A percentile compares a stretch with the other conserved stretches of the same genome.
These are phyloP conservation scores for Dendrolimus kikuchii DNA, from an alignment of 1,140 invertebrate genomes.

Conservation along the genomic window DNA sequence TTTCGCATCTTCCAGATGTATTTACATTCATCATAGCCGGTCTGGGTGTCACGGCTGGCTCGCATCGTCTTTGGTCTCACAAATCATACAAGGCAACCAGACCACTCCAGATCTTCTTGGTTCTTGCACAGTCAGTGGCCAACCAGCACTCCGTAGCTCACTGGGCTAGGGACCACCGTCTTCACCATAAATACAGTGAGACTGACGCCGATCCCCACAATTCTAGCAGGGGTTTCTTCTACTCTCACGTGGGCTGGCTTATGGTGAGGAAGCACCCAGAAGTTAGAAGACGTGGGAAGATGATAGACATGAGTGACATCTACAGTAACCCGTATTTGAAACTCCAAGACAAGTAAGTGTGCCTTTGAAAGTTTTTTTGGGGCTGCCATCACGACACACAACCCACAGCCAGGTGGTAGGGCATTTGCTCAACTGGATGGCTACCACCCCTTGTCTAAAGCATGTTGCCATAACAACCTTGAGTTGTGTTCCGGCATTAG, in stretches of 20 bases:
- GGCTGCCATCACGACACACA: too few species aligned
- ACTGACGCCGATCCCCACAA: conserved; percentile 65
- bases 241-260: conserved; percentile 78
- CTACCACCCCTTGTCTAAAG: too few species aligned
- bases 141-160: conserved; percentile 13
- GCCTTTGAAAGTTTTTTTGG: conserved; percentile 14
- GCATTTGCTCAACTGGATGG: too few species aligned
- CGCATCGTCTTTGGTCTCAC: conserved; percentile 92
- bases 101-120: conserved; percentile 79
- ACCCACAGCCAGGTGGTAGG: too few species aligned
- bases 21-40: conserved; percentile 2
- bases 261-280: conserved; percentile 75
- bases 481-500: too few species aligned
- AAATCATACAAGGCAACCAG: conserved; percentile 80
- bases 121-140: conserved; percentile 81
- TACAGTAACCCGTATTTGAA: conserved; percentile 78
- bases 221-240: conserved; percentile 76
- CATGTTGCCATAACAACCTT: too few species aligned
- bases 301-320: conserved; percentile 81
- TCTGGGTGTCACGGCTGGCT: conserved; percentile 84
- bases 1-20: conserved; percentile 4
- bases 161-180: conserved; percentile 11
- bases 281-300: conserved; percentile 76
- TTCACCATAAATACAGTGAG: conserved; percentile 14
- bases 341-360: conserved; percentile 77